A percentile compares a stretch with the other conserved stretches of the same genome.
phyloP scores from a whole-genome alignment of 2,113 vertebrate genomes.

The Pangasianodon hypophthalmus region DNA sequence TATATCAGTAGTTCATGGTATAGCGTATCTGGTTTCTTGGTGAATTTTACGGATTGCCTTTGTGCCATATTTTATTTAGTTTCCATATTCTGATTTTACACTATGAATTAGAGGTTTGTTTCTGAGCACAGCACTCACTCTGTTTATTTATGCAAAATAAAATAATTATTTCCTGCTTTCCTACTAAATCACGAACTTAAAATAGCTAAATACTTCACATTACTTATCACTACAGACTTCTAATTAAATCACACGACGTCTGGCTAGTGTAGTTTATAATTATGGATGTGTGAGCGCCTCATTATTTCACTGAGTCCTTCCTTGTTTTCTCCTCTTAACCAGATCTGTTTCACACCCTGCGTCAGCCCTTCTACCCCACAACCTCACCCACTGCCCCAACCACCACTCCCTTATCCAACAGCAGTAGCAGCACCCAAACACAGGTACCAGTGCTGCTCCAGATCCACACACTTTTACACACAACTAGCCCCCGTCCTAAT shows the following conservation, averaged over 20 bases:
- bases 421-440: conserved; percentile 75
- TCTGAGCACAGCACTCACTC: not conserved
- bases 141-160: not conserved
- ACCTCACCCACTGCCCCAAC: conserved; percentile 73
- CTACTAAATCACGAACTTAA: not conserved
- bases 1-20: not conserved
- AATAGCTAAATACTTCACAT: not conserved
- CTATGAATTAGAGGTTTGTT: not conserved
- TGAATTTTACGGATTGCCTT: not conserved
- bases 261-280: not conserved
- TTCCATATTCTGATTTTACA: not conserved
- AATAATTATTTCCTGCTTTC: not conserved
- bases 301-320: conserved; percentile 6
- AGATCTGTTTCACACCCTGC: conserved; percentile 92
- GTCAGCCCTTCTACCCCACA: conserved; percentile 74
- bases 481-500: not conserved
- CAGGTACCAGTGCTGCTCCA: conserved; percentile 79
- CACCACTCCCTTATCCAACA: conserved; percentile 72
- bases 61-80: not conserved
- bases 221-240: not conserved
- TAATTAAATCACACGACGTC: not conserved
- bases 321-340: conserved; percentile 46
- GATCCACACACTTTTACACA: conserved; percentile 17
- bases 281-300: not conserved
- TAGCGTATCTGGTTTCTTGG: not conserved